Percentiles rank a stretch among this genome's conserved stretches.
phyloP scores from a whole-genome alignment of 2,113 vertebrate genomes.

The Sinosuthora webbiana region DNA sequence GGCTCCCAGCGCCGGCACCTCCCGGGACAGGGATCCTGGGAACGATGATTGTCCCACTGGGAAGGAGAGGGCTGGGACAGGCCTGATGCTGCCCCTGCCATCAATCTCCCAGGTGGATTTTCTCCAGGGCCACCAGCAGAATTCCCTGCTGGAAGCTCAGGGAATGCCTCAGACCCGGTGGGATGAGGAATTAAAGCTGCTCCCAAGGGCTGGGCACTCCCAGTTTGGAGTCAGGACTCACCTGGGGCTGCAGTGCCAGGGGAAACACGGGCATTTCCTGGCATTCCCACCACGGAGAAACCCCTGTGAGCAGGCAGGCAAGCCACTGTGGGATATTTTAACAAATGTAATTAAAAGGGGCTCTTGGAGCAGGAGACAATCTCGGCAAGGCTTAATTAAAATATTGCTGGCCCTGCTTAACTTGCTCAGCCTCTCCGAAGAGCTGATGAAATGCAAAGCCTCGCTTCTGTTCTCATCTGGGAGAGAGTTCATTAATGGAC shows the following conservation, averaged over 20 bases:
- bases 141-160: not conserved
- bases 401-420: slow-evolving; percentile 64
- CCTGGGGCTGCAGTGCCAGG: not conserved
- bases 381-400: slow-evolving; percentile 72
- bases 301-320: not conserved
- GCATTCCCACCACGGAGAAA: not conserved
- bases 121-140: not conserved
- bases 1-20: not conserved
- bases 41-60: accelerated
- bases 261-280: not conserved
- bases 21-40: not conserved
- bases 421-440: slow-evolving; percentile 42
- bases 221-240: not conserved
- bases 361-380: slow-evolving; percentile 59
- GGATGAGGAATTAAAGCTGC: not conserved
- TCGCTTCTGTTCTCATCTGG: not conserved
- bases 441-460: slow-evolving; percentile 55
- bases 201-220: not conserved
- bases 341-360: slow-evolving; percentile 65
- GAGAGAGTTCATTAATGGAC: slow-evolving; percentile 12
- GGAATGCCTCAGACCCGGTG: accelerated
- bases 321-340: slow-evolving; percentile 3
- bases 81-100: not conserved
- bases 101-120: not conserved
- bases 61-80: not conserved